These are phyloP conservation scores for Myotis brandtii DNA, from an alignment of 2,113 vertebrate genomes.

Conservation along the genomic window DNA sequence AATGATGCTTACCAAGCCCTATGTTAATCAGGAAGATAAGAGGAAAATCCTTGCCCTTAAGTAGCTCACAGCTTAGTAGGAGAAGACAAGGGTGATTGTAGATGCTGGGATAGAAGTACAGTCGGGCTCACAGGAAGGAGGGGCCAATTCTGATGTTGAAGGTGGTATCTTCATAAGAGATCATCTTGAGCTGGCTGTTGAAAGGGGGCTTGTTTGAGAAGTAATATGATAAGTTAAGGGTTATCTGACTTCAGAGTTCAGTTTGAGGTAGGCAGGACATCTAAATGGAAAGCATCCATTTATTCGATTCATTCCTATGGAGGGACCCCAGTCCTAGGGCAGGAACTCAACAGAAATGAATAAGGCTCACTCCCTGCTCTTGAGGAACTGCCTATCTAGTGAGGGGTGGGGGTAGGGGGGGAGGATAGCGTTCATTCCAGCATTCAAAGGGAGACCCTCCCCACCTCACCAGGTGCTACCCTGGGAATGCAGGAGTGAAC, in stretches of 20 bases:
- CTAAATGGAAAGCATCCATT: background rate
- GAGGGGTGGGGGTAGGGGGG: fast-evolving
- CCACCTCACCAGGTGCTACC: background rate
- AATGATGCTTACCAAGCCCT: background rate
- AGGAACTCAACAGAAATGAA: background rate
- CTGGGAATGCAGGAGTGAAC: background rate
- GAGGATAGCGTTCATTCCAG: background rate
- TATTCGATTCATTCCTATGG: background rate
- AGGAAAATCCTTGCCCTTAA: background rate
- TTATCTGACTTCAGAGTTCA: background rate
- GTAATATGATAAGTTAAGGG: background rate
- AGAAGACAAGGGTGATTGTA: background rate
- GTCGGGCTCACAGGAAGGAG: background rate
- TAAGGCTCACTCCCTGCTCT: too few species aligned
- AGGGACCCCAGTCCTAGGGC: background rate
- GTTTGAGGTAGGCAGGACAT: background rate
- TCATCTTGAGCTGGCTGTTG: background rate
- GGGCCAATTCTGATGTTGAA: fast-evolving
- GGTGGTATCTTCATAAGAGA: background rate
- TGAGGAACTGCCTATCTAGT: background rate
- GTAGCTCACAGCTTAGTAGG: background rate
- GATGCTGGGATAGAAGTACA: background rate
- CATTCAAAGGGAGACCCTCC: background rate
- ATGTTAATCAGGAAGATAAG: background rate
- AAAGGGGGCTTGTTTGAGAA: background rate